Percentiles rank a stretch among this genome's conserved stretches.
These are phyloP conservation scores for Hylaeus anthracinus DNA, from an alignment of 1,140 invertebrate species.

Conservation along the genomic window DNA sequence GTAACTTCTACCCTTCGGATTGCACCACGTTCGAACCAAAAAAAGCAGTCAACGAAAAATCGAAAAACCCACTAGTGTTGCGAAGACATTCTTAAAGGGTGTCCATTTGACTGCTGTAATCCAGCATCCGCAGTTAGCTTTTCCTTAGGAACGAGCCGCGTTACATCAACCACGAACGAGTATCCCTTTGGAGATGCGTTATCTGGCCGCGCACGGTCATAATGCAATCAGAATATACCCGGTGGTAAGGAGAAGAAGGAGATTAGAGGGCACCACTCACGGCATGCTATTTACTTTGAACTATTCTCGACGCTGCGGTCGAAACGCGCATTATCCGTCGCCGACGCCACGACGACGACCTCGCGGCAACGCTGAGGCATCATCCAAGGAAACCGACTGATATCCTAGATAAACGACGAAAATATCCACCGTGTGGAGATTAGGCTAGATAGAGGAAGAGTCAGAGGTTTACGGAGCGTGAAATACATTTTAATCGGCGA, in stretches of 20 bases:
- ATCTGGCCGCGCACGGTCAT: conserved; percentile 56
- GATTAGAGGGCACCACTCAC: conserved; percentile 64
- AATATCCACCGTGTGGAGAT: conserved; percentile 21
- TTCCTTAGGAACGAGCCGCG: not conserved
- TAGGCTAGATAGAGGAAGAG: not conserved
- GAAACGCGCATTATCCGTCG: conserved; percentile 62
- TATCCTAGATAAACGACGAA: conserved; percentile 53
- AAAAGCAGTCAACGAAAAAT: not conserved
- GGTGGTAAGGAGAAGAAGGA: conserved; percentile 57
- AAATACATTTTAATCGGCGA: not conserved
- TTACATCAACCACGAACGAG: conserved; percentile 47
- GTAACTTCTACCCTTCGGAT: no score
- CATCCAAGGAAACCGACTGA: conserved; percentile 50
- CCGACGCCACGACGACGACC: conserved; percentile 30
- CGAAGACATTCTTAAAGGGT: not conserved
- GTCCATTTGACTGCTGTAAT: not conserved
- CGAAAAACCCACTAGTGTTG: not conserved
- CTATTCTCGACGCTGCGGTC: conserved; percentile 61
- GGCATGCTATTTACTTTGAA: conserved; percentile 67
- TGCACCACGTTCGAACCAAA: no score
- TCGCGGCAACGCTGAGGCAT: conserved; percentile 20
- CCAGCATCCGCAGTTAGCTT: not conserved
- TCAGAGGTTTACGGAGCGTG: not conserved
- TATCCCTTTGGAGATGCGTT: conserved; percentile 55
- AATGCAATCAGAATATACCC: conserved; percentile 63